These are phyloP conservation scores for Anthonomus grandis DNA, from an alignment of 1,140 invertebrate genomes.

Conservation along the genomic window DNA sequence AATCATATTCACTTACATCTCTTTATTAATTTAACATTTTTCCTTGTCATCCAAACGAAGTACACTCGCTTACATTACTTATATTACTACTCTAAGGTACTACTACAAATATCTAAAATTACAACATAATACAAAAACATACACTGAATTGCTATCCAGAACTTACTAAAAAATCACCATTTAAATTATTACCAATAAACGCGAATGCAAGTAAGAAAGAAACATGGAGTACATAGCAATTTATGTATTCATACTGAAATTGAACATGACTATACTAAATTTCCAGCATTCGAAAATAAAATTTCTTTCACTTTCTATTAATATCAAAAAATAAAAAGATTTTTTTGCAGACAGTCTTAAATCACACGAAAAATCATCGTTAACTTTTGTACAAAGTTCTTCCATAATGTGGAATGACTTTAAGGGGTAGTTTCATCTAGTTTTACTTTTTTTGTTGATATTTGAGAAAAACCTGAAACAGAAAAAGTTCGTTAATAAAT, in stretches of 20 bases:
- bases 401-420: constrained; percentile 18
- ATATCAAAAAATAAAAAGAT: constrained; percentile 28
- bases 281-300: no score
- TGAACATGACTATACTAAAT: no score
- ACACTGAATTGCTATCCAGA: constrained; percentile 2
- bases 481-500: neutral
- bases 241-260: no score
- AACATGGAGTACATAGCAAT: no score
- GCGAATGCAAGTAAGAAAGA: neutral
- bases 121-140: constrained; percentile 14
- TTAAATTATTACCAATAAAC: neutral
- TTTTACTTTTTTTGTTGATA: constrained; percentile 10
- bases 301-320: no score
- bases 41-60: constrained; percentile 9
- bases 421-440: constrained; percentile 10
- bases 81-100: constrained; percentile 3
- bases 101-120: constrained; percentile 10
- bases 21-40: constrained; percentile 3
- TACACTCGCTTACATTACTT: constrained; percentile 15
- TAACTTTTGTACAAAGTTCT: constrained; percentile 17
- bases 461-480: constrained; percentile 17
- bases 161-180: constrained; percentile 4
- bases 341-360: constrained; percentile 12
- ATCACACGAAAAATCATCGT: constrained; percentile 17
- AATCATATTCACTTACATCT: constrained; percentile 6